Conservation (phyloP, 2,888 invertebrate species). For the Limnephilus rhombicus region DNA sequence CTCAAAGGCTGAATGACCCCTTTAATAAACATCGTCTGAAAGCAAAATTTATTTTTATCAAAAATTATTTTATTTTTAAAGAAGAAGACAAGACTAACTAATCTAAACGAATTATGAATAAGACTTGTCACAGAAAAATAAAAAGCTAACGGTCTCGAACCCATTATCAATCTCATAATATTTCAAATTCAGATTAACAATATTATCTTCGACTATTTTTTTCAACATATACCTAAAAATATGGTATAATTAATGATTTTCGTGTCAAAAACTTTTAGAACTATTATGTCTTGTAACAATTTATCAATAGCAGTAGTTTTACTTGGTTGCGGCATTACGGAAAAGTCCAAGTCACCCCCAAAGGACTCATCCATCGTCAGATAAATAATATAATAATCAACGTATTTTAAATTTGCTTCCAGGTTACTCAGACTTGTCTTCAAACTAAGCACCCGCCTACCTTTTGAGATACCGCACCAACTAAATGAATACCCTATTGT, state of each 20-base stretch:
- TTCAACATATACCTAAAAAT: too few species aligned
- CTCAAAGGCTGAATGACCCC: too few species aligned
- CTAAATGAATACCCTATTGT: background rate
- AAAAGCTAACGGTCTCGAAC: too few species aligned
- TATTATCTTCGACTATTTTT: too few species aligned
- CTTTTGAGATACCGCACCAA: background rate
- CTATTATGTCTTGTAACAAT: background rate
- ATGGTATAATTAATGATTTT: background rate
- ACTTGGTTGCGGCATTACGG: background rate
- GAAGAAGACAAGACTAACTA: too few species aligned
- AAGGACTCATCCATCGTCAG: conserved; percentile 37
- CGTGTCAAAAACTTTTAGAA: background rate
- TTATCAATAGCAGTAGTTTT: background rate
- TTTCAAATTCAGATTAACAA: too few species aligned
- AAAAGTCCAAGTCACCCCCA: conserved; percentile 12
- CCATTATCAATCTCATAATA: too few species aligned
- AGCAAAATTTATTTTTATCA: too few species aligned
- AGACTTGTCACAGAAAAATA: too few species aligned
- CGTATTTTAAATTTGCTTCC: background rate
- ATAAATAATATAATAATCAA: conserved; percentile 3
- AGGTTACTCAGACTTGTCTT: background rate
- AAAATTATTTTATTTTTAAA: too few species aligned
- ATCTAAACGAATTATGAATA: too few species aligned
- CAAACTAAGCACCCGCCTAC: background rate
- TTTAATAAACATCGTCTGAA: too few species aligned